Base-by-base conservation (phyloP, 2,888 invertebrate genomes). In the Brenthis daphne region DNA sequence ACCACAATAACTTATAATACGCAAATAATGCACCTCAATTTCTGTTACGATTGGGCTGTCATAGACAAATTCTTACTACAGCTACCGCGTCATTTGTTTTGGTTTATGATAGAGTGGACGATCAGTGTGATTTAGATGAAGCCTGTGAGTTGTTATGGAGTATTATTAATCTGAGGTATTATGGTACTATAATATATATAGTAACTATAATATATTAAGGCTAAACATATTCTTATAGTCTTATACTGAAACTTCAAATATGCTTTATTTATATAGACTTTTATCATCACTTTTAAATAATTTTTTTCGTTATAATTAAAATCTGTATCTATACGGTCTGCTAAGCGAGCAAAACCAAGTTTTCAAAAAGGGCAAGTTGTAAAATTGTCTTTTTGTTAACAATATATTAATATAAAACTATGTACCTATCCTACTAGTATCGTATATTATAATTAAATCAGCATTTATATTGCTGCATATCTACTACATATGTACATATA, bases 11-110 rank as follows among this genome's bases (percentile, higher is more conserved):
- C 1, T 14, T 29, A 24, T n/a, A 48, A 48, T 29, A 60, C 16
- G n/a, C 12, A 6, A 50, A 55, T 56, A n/a, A 14, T 43, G 50
- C 63, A 68, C 57, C 63, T 57, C 53, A n/a, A 33, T 24, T 47
- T 14, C 12, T 55, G 37, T 33, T 79, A 81, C 83, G 84, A 86
- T 85, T 79, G 82, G 85, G 79, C 74, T 71, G 76, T 74, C 74
- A 73, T 53, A 76, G 79, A 84, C 80, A 80, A 81, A 84, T 82
- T 75, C 72, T 75, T 67, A 66, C 77, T 71, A 80, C 82, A 81
- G 76, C 74, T 75, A 50, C 67, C 67, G 74, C 61, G 70, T 75
- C 77, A 81, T 84, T 82, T 79, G 77, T 86, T 81, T 76, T 73
- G 81, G 82, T 60, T 56, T 55, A 55, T 68, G 70, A 72, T 66